These are phyloP conservation scores for Willisornis vidua DNA, from an alignment of 2,113 vertebrate species.

Conservation along the genomic window DNA sequence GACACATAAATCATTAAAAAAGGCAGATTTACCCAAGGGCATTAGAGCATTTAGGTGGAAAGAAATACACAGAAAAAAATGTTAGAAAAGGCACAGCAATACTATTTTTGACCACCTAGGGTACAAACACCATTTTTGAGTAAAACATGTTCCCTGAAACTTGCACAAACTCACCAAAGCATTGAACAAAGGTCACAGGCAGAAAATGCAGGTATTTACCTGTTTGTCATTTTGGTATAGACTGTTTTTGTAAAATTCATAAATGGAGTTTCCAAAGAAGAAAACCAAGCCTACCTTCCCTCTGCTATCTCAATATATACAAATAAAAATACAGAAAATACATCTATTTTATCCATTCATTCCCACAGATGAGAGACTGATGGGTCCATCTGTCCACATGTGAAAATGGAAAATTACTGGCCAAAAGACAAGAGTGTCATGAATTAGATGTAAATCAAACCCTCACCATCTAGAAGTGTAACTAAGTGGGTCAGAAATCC, in stretches of 20 bases:
- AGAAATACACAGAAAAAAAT: conserved; percentile 28
- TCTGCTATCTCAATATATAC: neutral
- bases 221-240: neutral
- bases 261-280: neutral
- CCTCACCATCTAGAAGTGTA: conserved; percentile 16
- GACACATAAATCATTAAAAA: conserved; percentile 47
- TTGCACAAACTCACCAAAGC: neutral
- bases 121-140: neutral
- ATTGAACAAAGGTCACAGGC: neutral
- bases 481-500: conserved; percentile 35
- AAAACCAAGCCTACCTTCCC: neutral
- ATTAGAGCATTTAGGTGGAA: conserved; percentile 54
- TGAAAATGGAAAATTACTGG: neutral
- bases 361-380: neutral
- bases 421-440: conserved; percentile 13
- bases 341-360: neutral
- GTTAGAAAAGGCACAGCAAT: neutral
- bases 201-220: neutral
- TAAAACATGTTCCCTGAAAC: neutral
- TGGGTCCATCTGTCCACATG: neutral
- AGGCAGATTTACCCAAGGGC: conserved; percentile 41
- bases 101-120: conserved; percentile 46
- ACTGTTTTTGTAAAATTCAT: neutral
- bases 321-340: neutral
- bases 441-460: conserved; percentile 43